These are phyloP conservation scores for Poecilia wingei DNA, from an alignment of 2,797 vertebrate species.

Conservation along the genomic window DNA sequence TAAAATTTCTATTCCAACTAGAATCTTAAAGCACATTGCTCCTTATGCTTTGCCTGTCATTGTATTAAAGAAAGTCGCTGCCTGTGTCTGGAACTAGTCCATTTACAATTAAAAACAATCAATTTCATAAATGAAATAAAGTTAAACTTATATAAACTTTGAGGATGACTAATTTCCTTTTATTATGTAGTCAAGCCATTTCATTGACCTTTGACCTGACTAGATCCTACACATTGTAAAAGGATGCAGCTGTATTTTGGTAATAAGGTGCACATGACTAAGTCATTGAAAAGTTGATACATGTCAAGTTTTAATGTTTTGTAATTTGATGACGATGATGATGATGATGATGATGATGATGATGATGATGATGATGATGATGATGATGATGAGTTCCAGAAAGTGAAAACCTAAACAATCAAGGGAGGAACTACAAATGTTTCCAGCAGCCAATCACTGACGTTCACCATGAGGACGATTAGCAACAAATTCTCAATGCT, in stretches of 20 bases:
- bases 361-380: not conserved
- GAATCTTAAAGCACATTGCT: not conserved
- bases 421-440: too few species aligned
- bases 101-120: not conserved
- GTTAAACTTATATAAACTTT: not conserved
- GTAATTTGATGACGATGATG: not conserved
- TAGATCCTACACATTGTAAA: not conserved
- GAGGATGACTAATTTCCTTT: not conserved
- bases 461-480: too few species aligned
- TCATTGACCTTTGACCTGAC: not conserved
- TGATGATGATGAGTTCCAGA: not conserved
- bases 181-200: not conserved
- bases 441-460: too few species aligned
- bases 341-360: not conserved
- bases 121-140: not conserved
- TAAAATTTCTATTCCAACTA: not conserved
- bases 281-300: not conserved
- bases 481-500: too few species aligned
- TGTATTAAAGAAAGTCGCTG: not conserved
- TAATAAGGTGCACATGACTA: too few species aligned
- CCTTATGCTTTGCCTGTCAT: not conserved
- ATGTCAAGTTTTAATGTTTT: not conserved
- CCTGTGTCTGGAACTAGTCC: not conserved
- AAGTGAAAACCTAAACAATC: not conserved
- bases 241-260: not conserved